Percentiles rank a stretch among this genome's conserved stretches.
Conservation (phyloP, 1,140 invertebrate genomes). For the Bombus terrestris region DNA sequence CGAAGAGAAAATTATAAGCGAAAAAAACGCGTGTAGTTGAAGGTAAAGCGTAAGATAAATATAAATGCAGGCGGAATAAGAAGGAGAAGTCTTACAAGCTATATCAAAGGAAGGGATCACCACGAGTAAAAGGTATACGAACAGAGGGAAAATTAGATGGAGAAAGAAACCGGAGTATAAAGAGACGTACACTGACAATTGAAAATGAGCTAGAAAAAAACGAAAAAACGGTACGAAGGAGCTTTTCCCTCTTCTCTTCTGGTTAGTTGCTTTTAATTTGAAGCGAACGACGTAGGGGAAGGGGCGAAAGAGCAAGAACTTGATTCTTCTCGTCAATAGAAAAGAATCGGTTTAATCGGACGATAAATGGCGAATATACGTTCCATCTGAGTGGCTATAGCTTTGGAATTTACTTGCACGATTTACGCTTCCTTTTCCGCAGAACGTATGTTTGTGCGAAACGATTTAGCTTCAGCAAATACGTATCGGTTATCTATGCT, state of each 20-base stretch:
- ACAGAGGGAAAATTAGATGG: slow-evolving; percentile 23
- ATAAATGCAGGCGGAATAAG: background rate
- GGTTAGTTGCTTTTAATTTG: background rate
- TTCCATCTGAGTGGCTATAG: slow-evolving; percentile 20
- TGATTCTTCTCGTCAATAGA: slow-evolving; percentile 4
- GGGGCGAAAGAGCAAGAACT: background rate
- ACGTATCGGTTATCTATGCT: background rate
- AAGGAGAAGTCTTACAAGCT: background rate
- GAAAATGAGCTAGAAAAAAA: background rate
- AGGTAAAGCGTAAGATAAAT: background rate
- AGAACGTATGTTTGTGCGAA: background rate
- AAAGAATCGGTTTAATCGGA: slow-evolving; percentile 34
- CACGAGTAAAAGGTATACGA: background rate
- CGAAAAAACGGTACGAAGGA: background rate
- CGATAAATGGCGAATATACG: slow-evolving; percentile 50
- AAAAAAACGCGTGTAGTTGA: background rate
- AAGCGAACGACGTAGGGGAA: background rate
- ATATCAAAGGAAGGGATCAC: background rate
- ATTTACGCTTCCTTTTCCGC: background rate
- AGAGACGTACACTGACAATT: slow-evolving; percentile 10
- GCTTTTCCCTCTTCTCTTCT: background rate
- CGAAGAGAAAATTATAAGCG: background rate
- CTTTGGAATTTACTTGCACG: background rate
- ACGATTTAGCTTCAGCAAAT: background rate
- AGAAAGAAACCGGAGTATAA: slow-evolving; percentile 1